A percentile compares a stretch with the other conserved stretches of the same genome.
These are phyloP conservation scores for Peromyscus maniculatus DNA, from an alignment of 2,113 vertebrate genomes.

Conservation along the genomic window DNA sequence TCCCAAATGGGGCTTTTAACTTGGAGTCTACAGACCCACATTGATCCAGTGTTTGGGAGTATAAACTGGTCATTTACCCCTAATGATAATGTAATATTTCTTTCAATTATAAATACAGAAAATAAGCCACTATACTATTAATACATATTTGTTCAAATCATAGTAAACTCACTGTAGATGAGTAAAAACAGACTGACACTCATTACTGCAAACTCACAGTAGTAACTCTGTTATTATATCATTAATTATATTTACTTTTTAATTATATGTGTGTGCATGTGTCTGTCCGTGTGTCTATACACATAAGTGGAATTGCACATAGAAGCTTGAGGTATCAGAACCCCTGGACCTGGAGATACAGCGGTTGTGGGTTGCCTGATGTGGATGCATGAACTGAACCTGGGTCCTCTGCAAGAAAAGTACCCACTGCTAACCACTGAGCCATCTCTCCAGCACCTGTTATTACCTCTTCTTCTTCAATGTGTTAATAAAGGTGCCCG, in stretches of 20 bases:
- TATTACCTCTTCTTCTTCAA: background rate
- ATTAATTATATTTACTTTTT: background rate
- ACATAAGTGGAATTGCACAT: background rate
- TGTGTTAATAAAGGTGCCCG: conserved; percentile 11
- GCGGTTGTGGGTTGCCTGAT: background rate
- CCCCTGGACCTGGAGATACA: background rate
- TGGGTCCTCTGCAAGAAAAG: background rate
- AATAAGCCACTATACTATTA: background rate
- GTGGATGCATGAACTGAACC: background rate
- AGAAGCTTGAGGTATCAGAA: background rate
- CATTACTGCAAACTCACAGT: background rate
- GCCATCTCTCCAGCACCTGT: background rate
- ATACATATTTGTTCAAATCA: conserved; percentile 45
- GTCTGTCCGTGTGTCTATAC: background rate
- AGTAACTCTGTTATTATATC: background rate
- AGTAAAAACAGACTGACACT: conserved; percentile 41
- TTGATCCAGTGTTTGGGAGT: background rate
- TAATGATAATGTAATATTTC: conserved; percentile 34
- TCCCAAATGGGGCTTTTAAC: background rate
- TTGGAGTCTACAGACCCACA: background rate
- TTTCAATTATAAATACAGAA: background rate
- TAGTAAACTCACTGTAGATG: background rate
- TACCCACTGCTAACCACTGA: background rate
- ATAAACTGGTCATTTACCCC: background rate
- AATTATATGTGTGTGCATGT: background rate